Percentiles rank a stretch among this genome's conserved stretches.
Conservation (phyloP, 1,140 invertebrate genomes). For the Bombyx mori region ASM3026992v2 NC_085133.1:2613501-2614000, state of each 20-base stretch:
- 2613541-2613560: neutral
- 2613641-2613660: conserved; percentile 20
- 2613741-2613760: no score
- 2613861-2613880: conserved; percentile 43
- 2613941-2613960: conserved; percentile 25
- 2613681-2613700: neutral
- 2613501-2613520: no score
- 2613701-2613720: no score
- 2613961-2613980: conserved; percentile 14
- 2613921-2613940: conserved; percentile 48
- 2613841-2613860: neutral
- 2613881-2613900: conserved; percentile 69
- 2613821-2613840: neutral
- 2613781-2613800: no score
- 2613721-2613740: neutral
- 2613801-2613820: neutral
- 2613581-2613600: conserved; percentile 97
- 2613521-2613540: no score
- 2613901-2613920: conserved; percentile 69
- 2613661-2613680: neutral
- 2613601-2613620: conserved; percentile 98
- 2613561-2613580: conserved; percentile 80
- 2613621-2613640: conserved; percentile 94
- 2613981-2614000: conserved; percentile 20
- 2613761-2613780: no score